Evolutionary conservation across 2,797 vertebrate species (phyloP).

Genomic region (Zenarchopterus dispar): DNA sequence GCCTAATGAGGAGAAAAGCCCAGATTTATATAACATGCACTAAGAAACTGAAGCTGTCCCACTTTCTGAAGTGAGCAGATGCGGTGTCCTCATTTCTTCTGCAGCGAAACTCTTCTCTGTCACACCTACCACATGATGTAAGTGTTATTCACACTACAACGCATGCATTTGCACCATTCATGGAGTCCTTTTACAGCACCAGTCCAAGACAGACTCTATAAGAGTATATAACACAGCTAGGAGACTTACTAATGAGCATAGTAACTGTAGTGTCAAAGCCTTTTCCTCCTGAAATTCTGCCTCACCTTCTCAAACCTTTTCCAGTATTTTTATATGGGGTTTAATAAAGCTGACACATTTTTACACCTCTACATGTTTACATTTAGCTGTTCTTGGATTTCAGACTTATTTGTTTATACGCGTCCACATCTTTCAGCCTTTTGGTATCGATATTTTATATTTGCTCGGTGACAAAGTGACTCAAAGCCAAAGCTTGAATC

Average conservation of each 20-base stretch:
- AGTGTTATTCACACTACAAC: slow-evolving; percentile 69
- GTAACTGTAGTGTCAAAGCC: slow-evolving; percentile 13
- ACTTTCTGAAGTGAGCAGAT: slow-evolving; percentile 55
- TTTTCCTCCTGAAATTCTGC: slow-evolving; percentile 16
- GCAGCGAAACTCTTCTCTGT: slow-evolving; percentile 49
- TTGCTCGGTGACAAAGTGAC: too few species aligned
- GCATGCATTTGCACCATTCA: slow-evolving; percentile 65
- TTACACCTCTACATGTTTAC: too few species aligned
- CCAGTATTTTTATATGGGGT: slow-evolving; percentile 5
- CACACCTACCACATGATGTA: slow-evolving; percentile 73
- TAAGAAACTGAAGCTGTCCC: slow-evolving; percentile 42
- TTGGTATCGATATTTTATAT: too few species aligned
- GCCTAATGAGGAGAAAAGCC: slow-evolving; percentile 19
- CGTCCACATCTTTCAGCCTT: too few species aligned
- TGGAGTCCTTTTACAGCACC: slow-evolving; percentile 51
- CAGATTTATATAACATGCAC: slow-evolving; percentile 8
- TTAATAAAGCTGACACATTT: not conserved
- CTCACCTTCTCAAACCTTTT: slow-evolving; percentile 12
- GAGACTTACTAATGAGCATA: slow-evolving; percentile 33
- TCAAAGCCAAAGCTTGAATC: too few species aligned
- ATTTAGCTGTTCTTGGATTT: too few species aligned
- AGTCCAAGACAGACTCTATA: slow-evolving; percentile 48
- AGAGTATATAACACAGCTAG: slow-evolving; percentile 41
- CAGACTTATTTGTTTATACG: too few species aligned
- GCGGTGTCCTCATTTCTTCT: slow-evolving; percentile 55